Evolutionary conservation across 1,140 invertebrate genomes (phyloP), one percentile per base, ranked within the genome.

Genomic region (Pomphorhynchus laevis): DNA sequence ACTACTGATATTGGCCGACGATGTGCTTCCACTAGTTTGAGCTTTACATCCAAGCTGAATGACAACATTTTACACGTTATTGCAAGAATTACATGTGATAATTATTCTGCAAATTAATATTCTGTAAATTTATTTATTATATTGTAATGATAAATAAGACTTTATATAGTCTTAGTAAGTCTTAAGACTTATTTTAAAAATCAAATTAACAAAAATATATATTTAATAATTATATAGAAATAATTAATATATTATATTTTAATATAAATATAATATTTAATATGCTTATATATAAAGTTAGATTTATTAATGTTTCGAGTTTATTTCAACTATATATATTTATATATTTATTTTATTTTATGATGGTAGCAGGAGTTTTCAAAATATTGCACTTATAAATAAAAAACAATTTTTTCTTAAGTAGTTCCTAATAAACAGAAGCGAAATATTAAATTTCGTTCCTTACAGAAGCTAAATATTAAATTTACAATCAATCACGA

Each of bases 61-160:
- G 33, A 14, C 9, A 9, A 6, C 14, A 20, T 6, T 8, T 16
- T 34, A 32, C 12, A 18, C 17, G 34, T 33, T 39, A 24, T 39
- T 31, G 34, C 34, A 39, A 23, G 27, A 33, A 22, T 39, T 32
- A 39, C 32, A 39, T 32, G 32, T 22, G 34, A 20, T 33, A 39
- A 25, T 39, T 32, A 39, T 20, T 16, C 34, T 32, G 21, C 22
- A 32, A 39, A 32, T 32, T 33, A 33, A 27, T 27, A 27, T 12
- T 27, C 5, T 6, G 12, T 27, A 27, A 6, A 12, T 27, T 6
- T 6, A 27, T 27, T 27, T 6, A 27, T 6, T 27, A 12, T 5
- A 5, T 12, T 6, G 25, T 27, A 20, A 32, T 23, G 20, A 20
- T 17, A 18, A 34, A 34, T 5, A 5, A 17, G 5, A 34, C 18